Conservation (phyloP, 2,888 invertebrate species). For the Catonia carolina region DNA sequence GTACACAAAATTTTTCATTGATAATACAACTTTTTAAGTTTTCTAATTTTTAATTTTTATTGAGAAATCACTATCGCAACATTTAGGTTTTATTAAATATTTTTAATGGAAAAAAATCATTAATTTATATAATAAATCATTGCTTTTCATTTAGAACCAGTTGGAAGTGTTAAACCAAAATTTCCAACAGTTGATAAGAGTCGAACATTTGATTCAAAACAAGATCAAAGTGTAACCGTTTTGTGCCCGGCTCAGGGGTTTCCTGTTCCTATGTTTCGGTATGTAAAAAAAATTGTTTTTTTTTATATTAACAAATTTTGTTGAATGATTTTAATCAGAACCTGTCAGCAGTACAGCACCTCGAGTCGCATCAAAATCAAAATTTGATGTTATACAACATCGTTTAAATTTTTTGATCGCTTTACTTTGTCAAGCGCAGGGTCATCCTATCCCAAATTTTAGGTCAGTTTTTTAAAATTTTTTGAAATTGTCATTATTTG, state of each 20-base stretch:
- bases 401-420: conserved; percentile 44
- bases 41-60: too few relatives aligned
- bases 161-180: conserved; percentile 44
- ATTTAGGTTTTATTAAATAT: too few relatives aligned
- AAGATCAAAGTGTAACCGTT: conserved; percentile 50
- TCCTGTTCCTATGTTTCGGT: conserved; percentile 54
- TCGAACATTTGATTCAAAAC: conserved; percentile 27
- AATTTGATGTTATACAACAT: conserved; percentile 33
- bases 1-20: too few relatives aligned
- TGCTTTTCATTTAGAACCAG: conserved; percentile 33
- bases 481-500: too few relatives aligned
- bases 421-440: conserved; percentile 52
- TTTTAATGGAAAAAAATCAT: too few relatives aligned
- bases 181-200: conserved; percentile 38
- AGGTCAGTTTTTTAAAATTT: conserved; percentile 39
- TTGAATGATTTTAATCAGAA: too few relatives aligned
- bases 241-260: conserved; percentile 68
- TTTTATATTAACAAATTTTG: too few relatives aligned
- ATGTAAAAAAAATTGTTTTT: conserved; percentile 33
- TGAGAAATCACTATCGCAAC: too few relatives aligned
- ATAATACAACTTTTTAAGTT: too few relatives aligned
- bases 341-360: conserved; percentile 59
- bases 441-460: conserved; percentile 48
- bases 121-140: too few relatives aligned
- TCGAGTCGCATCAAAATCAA: conserved; percentile 50